These are phyloP conservation scores for Phylloscopus collybita DNA, from an alignment of 2,797 vertebrate species.

Conservation along the genomic window DNA sequence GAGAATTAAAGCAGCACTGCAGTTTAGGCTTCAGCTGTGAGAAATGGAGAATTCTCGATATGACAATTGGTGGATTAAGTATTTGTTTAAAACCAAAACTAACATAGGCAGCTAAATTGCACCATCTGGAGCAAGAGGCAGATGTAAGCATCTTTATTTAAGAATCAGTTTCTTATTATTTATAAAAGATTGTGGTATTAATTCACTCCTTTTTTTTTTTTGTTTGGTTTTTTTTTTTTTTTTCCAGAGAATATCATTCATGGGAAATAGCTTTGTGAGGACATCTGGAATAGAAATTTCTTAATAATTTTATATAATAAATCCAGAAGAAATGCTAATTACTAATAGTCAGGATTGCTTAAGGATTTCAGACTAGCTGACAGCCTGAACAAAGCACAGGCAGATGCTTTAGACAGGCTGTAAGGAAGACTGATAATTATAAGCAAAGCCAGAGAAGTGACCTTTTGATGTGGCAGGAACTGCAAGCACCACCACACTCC, in stretches of 20 bases:
- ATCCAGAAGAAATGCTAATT: constrained; percentile 10
- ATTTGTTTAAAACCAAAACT: constrained; percentile 70
- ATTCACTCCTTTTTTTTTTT: neutral
- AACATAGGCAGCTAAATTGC: constrained; percentile 75
- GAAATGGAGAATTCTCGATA: constrained; percentile 59
- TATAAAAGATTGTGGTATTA: constrained; percentile 63
- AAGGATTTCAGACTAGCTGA: neutral
- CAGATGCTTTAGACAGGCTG: neutral
- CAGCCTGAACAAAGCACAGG: neutral
- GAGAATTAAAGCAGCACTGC: constrained; percentile 65
- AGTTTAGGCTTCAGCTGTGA: constrained; percentile 56
- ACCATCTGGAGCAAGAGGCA: constrained; percentile 78
- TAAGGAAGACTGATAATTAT: neutral
- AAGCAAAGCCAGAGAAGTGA: neutral
- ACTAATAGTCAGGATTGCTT: constrained; percentile 12
- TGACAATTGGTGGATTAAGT: constrained; percentile 66
- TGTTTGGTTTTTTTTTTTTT: neutral
- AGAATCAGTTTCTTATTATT: constrained; percentile 52
- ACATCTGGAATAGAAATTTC: constrained; percentile 25
- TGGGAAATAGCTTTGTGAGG: neutral
- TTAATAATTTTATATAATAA: constrained; percentile 28
- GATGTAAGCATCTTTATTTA: constrained; percentile 74
- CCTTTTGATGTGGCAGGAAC: neutral
- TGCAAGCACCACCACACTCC: neutral
- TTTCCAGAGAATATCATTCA: constrained; percentile 40